Conservation (phyloP, 2,797 vertebrate species). For the Sphenodon punctatus region DNA sequence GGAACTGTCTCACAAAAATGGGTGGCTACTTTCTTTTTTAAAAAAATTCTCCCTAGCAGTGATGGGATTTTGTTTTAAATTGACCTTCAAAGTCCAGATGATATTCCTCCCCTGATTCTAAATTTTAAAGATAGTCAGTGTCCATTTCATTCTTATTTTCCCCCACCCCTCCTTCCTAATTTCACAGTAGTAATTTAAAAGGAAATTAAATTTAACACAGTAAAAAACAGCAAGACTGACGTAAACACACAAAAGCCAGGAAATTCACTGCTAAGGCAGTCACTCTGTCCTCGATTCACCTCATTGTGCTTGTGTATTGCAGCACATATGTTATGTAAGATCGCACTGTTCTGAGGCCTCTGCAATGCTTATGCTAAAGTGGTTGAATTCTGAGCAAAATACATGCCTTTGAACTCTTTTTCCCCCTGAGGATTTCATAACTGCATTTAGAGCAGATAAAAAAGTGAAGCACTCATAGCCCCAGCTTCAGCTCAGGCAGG, state of each 20-base stretch:
- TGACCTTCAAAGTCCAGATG: rapidly evolving
- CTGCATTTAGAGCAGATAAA: neutral
- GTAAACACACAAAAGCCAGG: neutral
- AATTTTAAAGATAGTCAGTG: neutral
- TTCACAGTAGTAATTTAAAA: neutral
- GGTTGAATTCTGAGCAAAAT: neutral
- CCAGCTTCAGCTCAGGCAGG: neutral
- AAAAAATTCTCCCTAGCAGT: neutral
- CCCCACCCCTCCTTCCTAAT: neutral
- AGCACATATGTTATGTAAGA: slow-evolving; percentile 15
- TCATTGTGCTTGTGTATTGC: neutral
- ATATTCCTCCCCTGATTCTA: neutral
- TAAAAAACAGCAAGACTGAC: neutral
- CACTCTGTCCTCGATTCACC: slow-evolving; percentile 7
- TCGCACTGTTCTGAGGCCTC: neutral
- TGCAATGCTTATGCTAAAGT: neutral
- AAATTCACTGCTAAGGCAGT: neutral
- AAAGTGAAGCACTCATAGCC: neutral
- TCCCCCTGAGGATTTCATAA: neutral
- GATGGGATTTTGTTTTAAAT: neutral
- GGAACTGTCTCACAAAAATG: neutral
- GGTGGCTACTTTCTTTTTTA: neutral
- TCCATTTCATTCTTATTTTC: neutral
- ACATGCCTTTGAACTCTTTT: neutral
- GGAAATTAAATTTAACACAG: neutral